Evolutionary conservation across 1,140 invertebrate species (phyloP).

Genomic region (Drosophila aff.): DNA sequence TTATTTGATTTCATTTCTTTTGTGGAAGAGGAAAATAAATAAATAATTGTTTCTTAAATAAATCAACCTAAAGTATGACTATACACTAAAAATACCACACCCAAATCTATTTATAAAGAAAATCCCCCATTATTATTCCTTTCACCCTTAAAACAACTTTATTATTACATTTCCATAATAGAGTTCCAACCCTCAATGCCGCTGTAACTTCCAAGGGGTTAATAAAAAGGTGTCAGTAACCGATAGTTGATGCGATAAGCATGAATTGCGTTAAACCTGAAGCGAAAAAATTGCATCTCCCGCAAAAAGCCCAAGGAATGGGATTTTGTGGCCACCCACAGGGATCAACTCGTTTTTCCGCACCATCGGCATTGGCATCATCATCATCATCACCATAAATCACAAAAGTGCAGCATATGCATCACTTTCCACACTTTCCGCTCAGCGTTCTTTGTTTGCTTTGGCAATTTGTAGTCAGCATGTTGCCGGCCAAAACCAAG

Average conservation of each 20-base stretch:
- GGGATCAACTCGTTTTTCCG: constrained; percentile 24
- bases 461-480: constrained; percentile 42
- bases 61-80: background rate
- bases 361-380: constrained; percentile 49
- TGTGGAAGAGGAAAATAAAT: background rate
- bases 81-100: background rate
- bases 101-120: background rate
- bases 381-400: constrained; percentile 77
- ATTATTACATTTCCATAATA: background rate
- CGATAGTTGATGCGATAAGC: constrained; percentile 34
- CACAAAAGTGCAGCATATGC: constrained; percentile 77
- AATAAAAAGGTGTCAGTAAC: constrained; percentile 8
- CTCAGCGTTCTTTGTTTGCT: constrained; percentile 57
- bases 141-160: background rate
- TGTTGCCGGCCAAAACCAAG: constrained; percentile 9
- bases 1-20: background rate
- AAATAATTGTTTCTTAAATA: background rate
- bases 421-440: constrained; percentile 71
- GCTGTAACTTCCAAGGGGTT: background rate
- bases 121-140: background rate
- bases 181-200: background rate
- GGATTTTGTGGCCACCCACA: constrained; percentile 15
- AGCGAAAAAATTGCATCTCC: constrained; percentile 29
- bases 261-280: constrained; percentile 36
- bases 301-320: background rate